These are phyloP conservation scores for Cynopterus brachyotis DNA, from an alignment of 2,113 vertebrate genomes.

Conservation along the genomic window DNA sequence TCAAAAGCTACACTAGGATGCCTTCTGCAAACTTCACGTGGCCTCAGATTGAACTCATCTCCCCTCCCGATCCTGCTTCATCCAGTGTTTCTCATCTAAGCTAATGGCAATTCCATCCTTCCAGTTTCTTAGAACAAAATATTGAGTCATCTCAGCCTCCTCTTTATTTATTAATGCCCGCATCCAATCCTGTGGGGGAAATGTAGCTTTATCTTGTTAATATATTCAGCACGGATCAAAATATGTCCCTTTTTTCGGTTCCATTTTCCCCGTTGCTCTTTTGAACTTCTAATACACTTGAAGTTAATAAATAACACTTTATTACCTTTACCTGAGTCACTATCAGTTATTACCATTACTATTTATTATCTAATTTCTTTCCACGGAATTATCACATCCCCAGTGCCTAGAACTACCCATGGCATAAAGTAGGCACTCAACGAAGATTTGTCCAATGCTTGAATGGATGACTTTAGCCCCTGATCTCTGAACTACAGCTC, in stretches of 20 bases:
- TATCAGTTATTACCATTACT: not conserved
- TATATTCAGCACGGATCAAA: not conserved
- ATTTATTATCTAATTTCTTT: not conserved
- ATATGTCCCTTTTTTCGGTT: not conserved
- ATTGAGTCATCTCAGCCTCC: not conserved
- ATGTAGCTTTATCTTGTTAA: not conserved
- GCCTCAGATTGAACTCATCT: not conserved
- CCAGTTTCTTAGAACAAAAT: not conserved
- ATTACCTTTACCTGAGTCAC: not conserved
- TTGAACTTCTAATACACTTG: not conserved
- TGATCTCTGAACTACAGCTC: not conserved
- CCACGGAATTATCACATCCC: not conserved
- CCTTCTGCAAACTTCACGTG: not conserved
- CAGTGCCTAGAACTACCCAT: not conserved
- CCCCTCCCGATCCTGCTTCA: not conserved
- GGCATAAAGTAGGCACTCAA: not conserved
- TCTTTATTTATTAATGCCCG: not conserved
- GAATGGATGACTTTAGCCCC: not conserved
- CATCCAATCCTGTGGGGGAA: not conserved
- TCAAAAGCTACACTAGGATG: not conserved
- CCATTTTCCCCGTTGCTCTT: not conserved
- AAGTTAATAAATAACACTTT: not conserved
- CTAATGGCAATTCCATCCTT: constrained; percentile 43
- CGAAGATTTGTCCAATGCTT: not conserved
- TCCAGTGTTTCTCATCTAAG: not conserved